These are phyloP conservation scores for Melanerpes aurifrons DNA, from an alignment of 2,113 vertebrate genomes.

Conservation along the genomic window DNA sequence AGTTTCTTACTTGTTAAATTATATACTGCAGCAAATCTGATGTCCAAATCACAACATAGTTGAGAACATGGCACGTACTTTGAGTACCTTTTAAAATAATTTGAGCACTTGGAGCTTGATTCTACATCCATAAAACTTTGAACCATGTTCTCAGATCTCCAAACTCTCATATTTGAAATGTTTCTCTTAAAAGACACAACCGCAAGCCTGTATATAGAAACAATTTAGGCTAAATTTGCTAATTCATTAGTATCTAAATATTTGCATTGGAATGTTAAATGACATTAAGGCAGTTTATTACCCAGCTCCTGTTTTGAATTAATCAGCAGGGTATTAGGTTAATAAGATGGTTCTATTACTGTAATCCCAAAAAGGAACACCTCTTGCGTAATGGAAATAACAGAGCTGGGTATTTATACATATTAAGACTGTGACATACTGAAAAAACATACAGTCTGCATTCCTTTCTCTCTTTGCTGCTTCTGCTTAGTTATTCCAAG, in stretches of 20 bases:
- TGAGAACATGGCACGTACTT: neutral
- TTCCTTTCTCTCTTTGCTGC: conserved; percentile 21
- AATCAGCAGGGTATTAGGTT: conserved; percentile 29
- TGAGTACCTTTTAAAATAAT: neutral
- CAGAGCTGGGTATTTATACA: conserved; percentile 59
- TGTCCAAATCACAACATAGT: neutral
- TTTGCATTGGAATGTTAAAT: neutral
- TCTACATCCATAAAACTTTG: neutral
- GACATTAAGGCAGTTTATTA: neutral
- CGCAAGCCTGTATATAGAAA: neutral
- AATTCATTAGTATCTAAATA: neutral
- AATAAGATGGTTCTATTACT: conserved; percentile 14
- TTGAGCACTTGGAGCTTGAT: neutral
- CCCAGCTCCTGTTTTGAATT: conserved; percentile 41
- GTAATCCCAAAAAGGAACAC: conserved; percentile 29
- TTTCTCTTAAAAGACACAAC: neutral
- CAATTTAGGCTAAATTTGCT: neutral
- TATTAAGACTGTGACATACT: conserved; percentile 16
- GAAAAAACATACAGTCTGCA: conserved; percentile 42
- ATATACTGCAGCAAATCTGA: neutral
- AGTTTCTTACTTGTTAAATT: neutral
- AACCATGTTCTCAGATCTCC: neutral
- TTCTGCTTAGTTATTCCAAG: conserved; percentile 37
- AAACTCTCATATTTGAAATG: neutral
- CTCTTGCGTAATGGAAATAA: conserved; percentile 54